Base-by-base conservation (phyloP, 2,888 invertebrate species). In the Lacanobia wlatinum region DNA sequence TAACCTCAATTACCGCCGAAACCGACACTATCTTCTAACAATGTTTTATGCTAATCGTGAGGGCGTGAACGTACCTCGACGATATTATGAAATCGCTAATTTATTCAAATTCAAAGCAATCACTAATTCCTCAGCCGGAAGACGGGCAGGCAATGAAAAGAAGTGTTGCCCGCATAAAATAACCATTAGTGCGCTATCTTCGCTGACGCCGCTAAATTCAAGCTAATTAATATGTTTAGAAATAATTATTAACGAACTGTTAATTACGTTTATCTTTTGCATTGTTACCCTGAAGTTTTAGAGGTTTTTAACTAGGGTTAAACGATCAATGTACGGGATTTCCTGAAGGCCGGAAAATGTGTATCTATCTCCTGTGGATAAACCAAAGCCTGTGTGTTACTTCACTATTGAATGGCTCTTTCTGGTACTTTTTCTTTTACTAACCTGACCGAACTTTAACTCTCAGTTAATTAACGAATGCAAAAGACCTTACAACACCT, bases 41-140 rank as follows among this genome's bases (percentile, higher is more conserved):
- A 59, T 61, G 40, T 82, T 64, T 34, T 50, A 63, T 76, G 34
- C 23, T 65, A 58, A 80, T 77, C 63, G 71, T 60, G 60, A 73
- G 76, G 84, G 81, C 76, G 78, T 76, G 65, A 67, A 55, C 72
- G 70, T 65, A 60, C 72, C 23, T 69, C 63, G 21, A 43, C 18
- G 52, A 60, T 84, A 76, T 73, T 85, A 77, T 73, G 78, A 80
- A 85, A 84, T 73, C 63, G 62, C n/a, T 70, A 80, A 81, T 83
- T 52, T 79, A 79, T 79, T 82, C 66, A 55, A 76, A 82, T 73
- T 16, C 43, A 59, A 76, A 73, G 55, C 73, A 84, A 80, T 76
- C 71, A 62, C 70, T 72, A 63, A 76, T 76, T 85, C 83, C 78
- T 69, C 43, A 63, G 69, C 67, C 82, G 85, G 86, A 86, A 84